phyloP scores from a whole-genome alignment of 2,888 invertebrate genomes.

The Apamea anceps region DNA sequence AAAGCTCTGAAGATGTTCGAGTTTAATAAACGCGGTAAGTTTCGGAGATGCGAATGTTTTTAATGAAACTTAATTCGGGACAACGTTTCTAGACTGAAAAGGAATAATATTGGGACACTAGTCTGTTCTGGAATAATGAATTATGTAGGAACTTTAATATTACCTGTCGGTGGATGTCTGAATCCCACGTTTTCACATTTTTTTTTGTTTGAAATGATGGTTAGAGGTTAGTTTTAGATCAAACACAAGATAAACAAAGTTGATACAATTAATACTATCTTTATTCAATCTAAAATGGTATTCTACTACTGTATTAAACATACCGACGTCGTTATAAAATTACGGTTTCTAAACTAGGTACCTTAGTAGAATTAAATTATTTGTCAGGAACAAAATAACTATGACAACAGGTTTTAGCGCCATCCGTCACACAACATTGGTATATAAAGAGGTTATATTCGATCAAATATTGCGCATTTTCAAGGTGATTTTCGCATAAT shows the following conservation, averaged over 20 bases:
- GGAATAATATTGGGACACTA: not conserved
- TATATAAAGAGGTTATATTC: slow-evolving; percentile 47
- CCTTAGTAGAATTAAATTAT: slow-evolving; percentile 4
- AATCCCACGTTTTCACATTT: slow-evolving; percentile 5
- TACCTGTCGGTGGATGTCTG: not conserved
- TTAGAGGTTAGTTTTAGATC: slow-evolving; percentile 43
- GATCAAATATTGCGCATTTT: slow-evolving; percentile 43
- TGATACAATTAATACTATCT: slow-evolving; percentile 17
- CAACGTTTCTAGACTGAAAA: not conserved
- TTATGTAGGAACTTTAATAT: not conserved
- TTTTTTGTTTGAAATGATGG: not conserved
- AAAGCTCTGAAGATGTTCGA: slow-evolving; percentile 58
- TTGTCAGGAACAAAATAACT: slow-evolving; percentile 20
- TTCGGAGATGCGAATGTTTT: slow-evolving; percentile 6
- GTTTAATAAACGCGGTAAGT: slow-evolving; percentile 57
- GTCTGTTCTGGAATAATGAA: not conserved
- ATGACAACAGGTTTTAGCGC: slow-evolving; percentile 33
- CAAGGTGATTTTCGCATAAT: slow-evolving; percentile 51
- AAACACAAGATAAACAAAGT: slow-evolving; percentile 42
- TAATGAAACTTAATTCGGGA: slow-evolving; percentile 3
- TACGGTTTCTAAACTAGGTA: not conserved
- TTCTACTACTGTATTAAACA: slow-evolving; percentile 1
- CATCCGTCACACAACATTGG: slow-evolving; percentile 46
- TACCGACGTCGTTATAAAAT: not conserved
- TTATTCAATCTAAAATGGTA: slow-evolving; percentile 25